Evolutionary conservation across 2,113 vertebrate species (phyloP).

Genomic region (Cariama cristata): DNA sequence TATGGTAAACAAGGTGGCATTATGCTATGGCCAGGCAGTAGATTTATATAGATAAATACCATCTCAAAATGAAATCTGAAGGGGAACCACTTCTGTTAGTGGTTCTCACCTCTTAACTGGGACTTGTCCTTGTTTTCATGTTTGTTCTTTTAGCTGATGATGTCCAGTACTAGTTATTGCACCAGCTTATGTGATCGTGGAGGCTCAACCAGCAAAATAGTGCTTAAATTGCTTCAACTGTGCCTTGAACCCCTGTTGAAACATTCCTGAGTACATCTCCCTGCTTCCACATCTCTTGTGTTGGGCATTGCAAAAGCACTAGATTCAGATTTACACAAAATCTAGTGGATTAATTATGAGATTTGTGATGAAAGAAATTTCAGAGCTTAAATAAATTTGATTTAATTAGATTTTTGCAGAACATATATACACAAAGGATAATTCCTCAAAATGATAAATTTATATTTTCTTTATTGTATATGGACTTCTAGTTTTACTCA

Average conservation of each 20-base stretch:
- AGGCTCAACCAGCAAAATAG: neutral
- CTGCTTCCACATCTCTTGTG: neutral
- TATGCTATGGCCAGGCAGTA: neutral
- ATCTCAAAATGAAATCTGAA: neutral
- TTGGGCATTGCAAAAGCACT: neutral
- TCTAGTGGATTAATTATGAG: neutral
- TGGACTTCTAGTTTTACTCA: neutral
- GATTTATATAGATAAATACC: neutral
- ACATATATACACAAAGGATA: neutral
- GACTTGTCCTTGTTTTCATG: neutral
- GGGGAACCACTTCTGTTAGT: neutral
- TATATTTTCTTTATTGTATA: neutral
- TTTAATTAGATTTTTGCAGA: neutral
- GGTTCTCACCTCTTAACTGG: neutral
- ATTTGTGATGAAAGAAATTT: neutral
- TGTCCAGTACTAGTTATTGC: neutral
- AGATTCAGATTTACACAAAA: neutral
- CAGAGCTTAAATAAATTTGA: neutral
- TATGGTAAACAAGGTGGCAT: neutral
- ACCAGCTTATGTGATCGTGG: rapidly evolving
- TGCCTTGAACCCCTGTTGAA: neutral
- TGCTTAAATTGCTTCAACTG: neutral
- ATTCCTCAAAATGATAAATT: neutral
- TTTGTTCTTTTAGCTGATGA: neutral
- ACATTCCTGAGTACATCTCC: neutral